Evolutionary conservation across 2,888 invertebrate species (phyloP).

Genomic region (Lycophotia porphyrea): DNA sequence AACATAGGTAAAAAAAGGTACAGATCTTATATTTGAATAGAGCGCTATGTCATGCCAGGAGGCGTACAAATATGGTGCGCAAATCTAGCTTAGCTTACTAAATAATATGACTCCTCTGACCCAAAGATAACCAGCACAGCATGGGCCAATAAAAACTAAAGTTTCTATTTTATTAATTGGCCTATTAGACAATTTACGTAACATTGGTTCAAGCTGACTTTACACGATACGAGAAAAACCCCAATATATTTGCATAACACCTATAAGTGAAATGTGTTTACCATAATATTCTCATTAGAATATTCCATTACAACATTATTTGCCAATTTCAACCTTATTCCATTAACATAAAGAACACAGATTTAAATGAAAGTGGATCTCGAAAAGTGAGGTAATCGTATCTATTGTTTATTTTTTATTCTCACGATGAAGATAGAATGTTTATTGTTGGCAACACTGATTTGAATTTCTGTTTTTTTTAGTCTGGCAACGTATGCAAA

Average conservation of each 20-base stretch:
- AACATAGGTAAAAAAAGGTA: too few species aligned
- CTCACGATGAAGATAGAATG: slow-evolving; percentile 69
- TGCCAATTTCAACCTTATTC: slow-evolving; percentile 53
- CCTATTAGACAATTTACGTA: slow-evolving; percentile 29
- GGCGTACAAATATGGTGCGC: too few species aligned
- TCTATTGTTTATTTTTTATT: slow-evolving; percentile 68
- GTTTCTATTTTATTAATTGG: slow-evolving; percentile 28
- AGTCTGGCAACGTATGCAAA: slow-evolving; percentile 61
- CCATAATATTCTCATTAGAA: slow-evolving; percentile 70
- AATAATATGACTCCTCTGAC: too few species aligned
- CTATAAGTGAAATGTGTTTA: slow-evolving; percentile 70
- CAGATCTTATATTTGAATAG: too few species aligned
- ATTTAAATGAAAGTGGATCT: slow-evolving; percentile 63
- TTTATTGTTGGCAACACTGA: slow-evolving; percentile 66
- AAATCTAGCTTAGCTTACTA: too few species aligned
- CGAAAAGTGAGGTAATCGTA: slow-evolving; percentile 64
- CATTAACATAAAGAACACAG: slow-evolving; percentile 33
- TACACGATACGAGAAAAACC: slow-evolving; percentile 53
- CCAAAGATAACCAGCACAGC: not conserved
- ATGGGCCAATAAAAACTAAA: not conserved
- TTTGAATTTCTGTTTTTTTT: slow-evolving; percentile 60
- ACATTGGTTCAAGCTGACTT: slow-evolving; percentile 33
- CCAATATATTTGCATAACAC: slow-evolving; percentile 67
- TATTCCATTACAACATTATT: slow-evolving; percentile 27
- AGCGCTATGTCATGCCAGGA: too few species aligned